Conservation (phyloP, 2,888 invertebrate species). For the Oscheius sp. region DNA sequence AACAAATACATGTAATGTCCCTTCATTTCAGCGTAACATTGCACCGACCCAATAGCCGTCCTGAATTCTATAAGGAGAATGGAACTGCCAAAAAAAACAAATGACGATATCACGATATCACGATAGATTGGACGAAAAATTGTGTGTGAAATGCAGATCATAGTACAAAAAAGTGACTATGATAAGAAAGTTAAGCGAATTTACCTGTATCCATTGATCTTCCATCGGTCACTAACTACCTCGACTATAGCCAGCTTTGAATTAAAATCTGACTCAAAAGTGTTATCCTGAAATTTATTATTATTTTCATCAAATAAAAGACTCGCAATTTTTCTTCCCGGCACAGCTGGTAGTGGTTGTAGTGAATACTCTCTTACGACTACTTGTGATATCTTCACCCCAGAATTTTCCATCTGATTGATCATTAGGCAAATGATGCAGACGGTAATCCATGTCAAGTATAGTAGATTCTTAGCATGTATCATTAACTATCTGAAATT, state of each 20-base stretch:
- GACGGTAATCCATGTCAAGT: conserved; percentile 14
- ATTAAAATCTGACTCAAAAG: conserved; percentile 14
- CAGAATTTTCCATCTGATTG: conserved; percentile 10
- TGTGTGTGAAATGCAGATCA: not conserved
- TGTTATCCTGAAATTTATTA: conserved; percentile 12
- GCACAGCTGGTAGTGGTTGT: conserved; percentile 9
- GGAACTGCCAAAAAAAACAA: too few species aligned
- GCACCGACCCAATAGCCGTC: conserved; percentile 29
- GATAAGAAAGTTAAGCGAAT: too few species aligned
- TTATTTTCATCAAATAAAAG: not conserved
- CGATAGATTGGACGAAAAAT: too few species aligned
- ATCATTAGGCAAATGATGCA: conserved; percentile 24
- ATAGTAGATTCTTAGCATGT: not conserved
- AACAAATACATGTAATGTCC: conserved; percentile 29
- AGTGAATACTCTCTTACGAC: conserved; percentile 2
- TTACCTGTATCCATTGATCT: conserved; percentile 31
- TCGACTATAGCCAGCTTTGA: conserved; percentile 27
- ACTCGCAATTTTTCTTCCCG: conserved; percentile 4
- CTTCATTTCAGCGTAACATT: conserved; percentile 28
- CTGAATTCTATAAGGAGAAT: conserved; percentile 9
- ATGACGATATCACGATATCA: too few species aligned
- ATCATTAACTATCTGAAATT: not conserved
- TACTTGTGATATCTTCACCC: conserved; percentile 3
- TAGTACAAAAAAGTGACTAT: not conserved
- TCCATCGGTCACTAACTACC: conserved; percentile 21